Evolutionary conservation across 2,888 invertebrate genomes (phyloP).

Genomic region (Biston stratarius): DNA sequence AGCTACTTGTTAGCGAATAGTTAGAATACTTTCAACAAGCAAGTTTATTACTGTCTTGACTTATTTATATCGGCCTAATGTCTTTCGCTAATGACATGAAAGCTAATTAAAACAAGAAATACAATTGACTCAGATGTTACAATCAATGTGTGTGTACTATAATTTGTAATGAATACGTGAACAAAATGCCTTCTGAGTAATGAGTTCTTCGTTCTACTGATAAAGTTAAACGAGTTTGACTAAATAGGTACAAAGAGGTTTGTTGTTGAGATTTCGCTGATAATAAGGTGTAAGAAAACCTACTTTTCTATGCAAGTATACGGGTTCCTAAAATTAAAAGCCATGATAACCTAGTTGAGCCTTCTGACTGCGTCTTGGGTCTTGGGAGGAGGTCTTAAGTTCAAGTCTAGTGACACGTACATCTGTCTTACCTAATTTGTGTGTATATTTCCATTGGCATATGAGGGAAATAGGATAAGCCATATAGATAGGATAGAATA

Average conservation of each 20-base stretch:
- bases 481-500: too few species aligned
- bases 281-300: too few species aligned
- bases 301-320: too few species aligned
- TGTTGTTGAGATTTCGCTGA: neutral
- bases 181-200: neutral
- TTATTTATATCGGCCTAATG: neutral
- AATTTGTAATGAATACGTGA: neutral
- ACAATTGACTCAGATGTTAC: neutral
- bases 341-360: too few species aligned
- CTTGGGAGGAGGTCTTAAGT: too few species aligned
- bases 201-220: constrained; percentile 3
- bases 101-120: neutral
- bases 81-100: neutral
- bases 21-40: neutral
- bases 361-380: too few species aligned
- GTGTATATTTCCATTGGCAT: too few species aligned
- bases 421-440: too few species aligned
- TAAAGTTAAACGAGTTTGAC: neutral
- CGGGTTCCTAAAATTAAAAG: too few species aligned
- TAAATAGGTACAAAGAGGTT: neutral
- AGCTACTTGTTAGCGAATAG: too few species aligned
- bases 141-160: neutral
- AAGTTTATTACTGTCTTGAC: neutral
- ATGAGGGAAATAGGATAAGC: too few species aligned
- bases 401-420: too few species aligned